These are phyloP conservation scores for Dynastes hyllus DNA, from an alignment of 2,888 invertebrate species.

Conservation along the genomic window DNA sequence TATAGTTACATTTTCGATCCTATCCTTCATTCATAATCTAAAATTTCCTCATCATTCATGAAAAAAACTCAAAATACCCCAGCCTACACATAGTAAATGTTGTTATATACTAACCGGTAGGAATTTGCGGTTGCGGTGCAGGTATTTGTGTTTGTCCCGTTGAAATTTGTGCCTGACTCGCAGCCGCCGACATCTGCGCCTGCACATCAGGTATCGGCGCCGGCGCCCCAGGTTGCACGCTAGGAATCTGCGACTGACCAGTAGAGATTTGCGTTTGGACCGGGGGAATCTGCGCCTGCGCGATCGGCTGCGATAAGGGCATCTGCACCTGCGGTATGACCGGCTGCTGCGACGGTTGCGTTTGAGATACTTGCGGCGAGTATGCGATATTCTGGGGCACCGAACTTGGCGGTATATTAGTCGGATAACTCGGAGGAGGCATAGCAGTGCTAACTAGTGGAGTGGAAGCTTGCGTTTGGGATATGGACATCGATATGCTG, in stretches of 20 bases:
- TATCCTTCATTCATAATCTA: too few species aligned
- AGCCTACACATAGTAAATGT: too few species aligned
- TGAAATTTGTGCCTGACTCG: conserved; percentile 45
- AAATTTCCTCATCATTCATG: too few species aligned
- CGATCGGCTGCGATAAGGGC: conserved; percentile 46
- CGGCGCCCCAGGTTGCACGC: too few species aligned
- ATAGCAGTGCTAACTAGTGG: conserved; percentile 34
- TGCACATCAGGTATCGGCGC: not conserved
- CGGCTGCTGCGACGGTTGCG: conserved; percentile 25
- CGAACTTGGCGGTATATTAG: conserved; percentile 19
- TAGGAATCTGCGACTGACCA: not conserved
- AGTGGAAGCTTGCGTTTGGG: conserved; percentile 36
- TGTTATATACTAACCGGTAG: not conserved
- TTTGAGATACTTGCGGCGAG: conserved; percentile 38
- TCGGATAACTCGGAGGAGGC: conserved; percentile 30
- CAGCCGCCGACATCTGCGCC: conserved; percentile 52
- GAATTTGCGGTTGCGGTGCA: conserved; percentile 9
- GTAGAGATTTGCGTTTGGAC: conserved; percentile 48
- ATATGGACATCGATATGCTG: conserved; percentile 46
- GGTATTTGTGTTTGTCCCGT: conserved; percentile 23
- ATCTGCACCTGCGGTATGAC: conserved; percentile 49
- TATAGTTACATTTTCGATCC: too few species aligned
- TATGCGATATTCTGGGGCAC: conserved; percentile 41
- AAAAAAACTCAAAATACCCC: too few species aligned
- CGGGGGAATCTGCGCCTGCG: conserved; percentile 51